Conservation (phyloP, 1,140 invertebrate genomes). For the Dinothrombium tinctorium region DNA sequence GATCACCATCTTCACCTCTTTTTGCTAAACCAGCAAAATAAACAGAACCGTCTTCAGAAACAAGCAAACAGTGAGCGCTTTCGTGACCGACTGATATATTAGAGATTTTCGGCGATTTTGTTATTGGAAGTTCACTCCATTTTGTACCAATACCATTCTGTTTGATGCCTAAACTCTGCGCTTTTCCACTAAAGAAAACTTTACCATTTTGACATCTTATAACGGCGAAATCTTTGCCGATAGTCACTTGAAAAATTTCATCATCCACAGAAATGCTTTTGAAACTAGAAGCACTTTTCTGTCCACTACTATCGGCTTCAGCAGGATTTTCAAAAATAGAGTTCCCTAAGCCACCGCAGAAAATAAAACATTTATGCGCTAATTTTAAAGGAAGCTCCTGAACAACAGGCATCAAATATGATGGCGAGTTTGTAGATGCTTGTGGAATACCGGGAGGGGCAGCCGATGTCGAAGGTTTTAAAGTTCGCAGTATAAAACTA, state of each 20-base stretch:
- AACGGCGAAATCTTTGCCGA: no score
- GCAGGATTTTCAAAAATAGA: no score
- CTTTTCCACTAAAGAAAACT: no score
- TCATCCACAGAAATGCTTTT: no score
- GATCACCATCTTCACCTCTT: conserved; percentile 81
- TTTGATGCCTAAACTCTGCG: no score
- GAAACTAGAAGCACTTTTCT: no score
- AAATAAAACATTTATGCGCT: conserved; percentile 16
- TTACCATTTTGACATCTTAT: no score
- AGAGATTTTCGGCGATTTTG: conserved; percentile 44
- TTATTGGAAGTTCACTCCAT: conserved; percentile 47
- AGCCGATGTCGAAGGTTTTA: conserved; percentile 35
- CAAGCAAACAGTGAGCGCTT: conserved; percentile 60
- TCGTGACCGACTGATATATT: conserved; percentile 75
- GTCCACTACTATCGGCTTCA: no score
- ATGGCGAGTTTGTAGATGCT: background rate
- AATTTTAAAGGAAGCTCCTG: conserved; percentile 49
- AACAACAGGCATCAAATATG: conserved; percentile 20
- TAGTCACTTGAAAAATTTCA: no score
- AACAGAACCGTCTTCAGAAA: conserved; percentile 67
- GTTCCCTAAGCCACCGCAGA: background rate
- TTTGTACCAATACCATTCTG: no score
- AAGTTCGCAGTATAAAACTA: conserved; percentile 50
- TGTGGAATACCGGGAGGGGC: no score
- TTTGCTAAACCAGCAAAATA: conserved; percentile 64